Evolutionary conservation across 2,113 vertebrate genomes (phyloP), one percentile per base, ranked within the genome.

Genomic region (Neomonachus schauinslandi): DNA sequence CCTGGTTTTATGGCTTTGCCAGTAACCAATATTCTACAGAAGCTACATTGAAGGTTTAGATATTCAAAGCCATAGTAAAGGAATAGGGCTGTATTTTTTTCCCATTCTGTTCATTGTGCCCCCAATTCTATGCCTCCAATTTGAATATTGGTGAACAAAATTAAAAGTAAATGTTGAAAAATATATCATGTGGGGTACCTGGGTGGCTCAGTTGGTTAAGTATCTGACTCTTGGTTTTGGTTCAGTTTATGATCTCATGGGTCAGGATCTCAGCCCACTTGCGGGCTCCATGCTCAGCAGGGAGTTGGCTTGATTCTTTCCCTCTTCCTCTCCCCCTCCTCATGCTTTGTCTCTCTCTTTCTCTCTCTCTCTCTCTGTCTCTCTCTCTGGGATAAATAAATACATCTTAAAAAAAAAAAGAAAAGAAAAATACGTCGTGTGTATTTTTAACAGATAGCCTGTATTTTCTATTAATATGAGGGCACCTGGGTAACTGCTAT

Each of bases 381-480:
- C 33, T 69, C 65, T 10, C 33, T 69, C 67, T 69, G 1, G 7
- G 67, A 69, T 36, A 69, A 69, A 69, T 69, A 69, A 18, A 69
- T 69, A 69, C n/a, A 69, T 19, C 65, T 67, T 69, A 28, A 63
- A 5, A 63, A 63, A 63, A 63, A 24, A 3, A 24, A 3, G 3
- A 26, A 61, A 26, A 69, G 79, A 89, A 91, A 95, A 77, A 77
- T 49, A 49, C 26, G 33, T 57, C 14, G 7, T 79, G 10, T 92
- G 8, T 46, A 39, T 93, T 91, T 95, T 95, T 79, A 91, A 61
- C 26, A 89, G 71, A 94, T 72, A 55, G 67, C 31, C n/a, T 82
- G 53, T 42, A 55, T 93, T 91, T 97, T 79, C 72, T 83, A 31
- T 83, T 83, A 69, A 89, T 95, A 89, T 46, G 83, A 96, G 93